Evolutionary conservation across 2,888 invertebrate species (phyloP).

Genomic region (Ennomos fuscantarius): DNA sequence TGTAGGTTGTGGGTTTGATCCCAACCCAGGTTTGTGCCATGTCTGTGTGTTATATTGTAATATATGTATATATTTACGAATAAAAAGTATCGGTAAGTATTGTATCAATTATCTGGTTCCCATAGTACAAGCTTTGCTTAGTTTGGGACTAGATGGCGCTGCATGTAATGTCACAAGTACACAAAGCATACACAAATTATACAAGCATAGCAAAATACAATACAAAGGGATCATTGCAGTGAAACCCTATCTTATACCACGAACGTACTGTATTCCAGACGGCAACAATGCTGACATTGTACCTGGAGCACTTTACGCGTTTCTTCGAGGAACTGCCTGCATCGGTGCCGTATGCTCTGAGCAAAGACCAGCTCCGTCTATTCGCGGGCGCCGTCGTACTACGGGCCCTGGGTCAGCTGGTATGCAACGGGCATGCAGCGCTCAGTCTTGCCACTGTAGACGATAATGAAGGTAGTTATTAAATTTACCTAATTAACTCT

Average conservation of each 20-base stretch:
- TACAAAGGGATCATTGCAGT: background rate
- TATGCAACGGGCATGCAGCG: conserved; percentile 91
- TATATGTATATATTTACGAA: too few relatives aligned
- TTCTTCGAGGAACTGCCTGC: conserved; percentile 85
- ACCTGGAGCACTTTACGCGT: conserved; percentile 86
- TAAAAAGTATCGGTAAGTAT: too few relatives aligned
- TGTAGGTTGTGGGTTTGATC: too few relatives aligned
- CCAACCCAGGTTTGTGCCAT: too few relatives aligned
- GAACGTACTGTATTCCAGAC: conserved; percentile 77
- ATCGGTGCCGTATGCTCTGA: conserved; percentile 60
- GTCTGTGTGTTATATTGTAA: too few relatives aligned
- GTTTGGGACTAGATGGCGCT: too few relatives aligned
- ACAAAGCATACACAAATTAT: too few relatives aligned
- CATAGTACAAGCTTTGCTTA: too few relatives aligned
- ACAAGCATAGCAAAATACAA: too few relatives aligned
- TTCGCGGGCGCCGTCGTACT: conserved; percentile 88
- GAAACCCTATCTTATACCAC: background rate
- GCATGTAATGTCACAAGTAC: too few relatives aligned
- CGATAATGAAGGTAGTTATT: conserved; percentile 35
- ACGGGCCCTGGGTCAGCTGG: conserved; percentile 91
- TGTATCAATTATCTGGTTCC: too few relatives aligned
- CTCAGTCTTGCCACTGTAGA: conserved; percentile 56
- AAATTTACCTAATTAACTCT: too few relatives aligned
- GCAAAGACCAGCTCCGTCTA: conserved; percentile 64
- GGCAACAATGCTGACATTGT: conserved; percentile 87